Evolutionary conservation across 35 echinoderm and acorn worm genomes (phyloP).

Genomic region (Acanthaster planci): DNA sequence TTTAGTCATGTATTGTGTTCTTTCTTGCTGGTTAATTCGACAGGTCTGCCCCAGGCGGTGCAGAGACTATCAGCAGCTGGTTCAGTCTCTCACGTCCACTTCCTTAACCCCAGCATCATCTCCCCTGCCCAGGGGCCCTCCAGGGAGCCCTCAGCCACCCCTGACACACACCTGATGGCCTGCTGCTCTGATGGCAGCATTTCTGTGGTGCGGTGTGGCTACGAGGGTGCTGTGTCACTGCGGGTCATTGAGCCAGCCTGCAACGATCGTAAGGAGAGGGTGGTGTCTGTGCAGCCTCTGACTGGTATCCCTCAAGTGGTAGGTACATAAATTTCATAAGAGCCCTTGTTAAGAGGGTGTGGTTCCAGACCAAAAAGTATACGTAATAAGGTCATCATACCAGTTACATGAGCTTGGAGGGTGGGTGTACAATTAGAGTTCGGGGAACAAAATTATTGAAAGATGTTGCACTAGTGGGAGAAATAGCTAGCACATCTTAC

Average conservation of each 20-base stretch:
- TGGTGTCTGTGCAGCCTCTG: conserved; percentile 31
- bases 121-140: background rate
- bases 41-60: conserved; percentile 33
- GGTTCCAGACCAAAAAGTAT: too few relatives aligned
- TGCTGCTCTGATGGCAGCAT: conserved; percentile 41
- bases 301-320: conserved; percentile 61
- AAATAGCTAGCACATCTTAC: too few relatives aligned
- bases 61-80: conserved; percentile 25
- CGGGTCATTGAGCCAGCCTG: conserved; percentile 5
- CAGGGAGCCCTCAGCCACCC: background rate
- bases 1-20: background rate
- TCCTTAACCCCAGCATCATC: conserved; percentile 40
- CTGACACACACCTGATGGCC: conserved; percentile 24
- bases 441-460: too few relatives aligned
- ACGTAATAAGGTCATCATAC: too few relatives aligned
- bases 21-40: background rate
- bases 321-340: conserved; percentile 18
- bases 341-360: too few relatives aligned
- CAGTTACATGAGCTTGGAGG: too few relatives aligned
- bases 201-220: conserved; percentile 30
- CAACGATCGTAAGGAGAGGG: background rate
- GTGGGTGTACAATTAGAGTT: too few relatives aligned
- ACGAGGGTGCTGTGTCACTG: conserved; percentile 9
- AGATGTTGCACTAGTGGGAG: too few relatives aligned
- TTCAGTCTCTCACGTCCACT: conserved; percentile 8